Conservation (phyloP, 2,113 vertebrate species). For the Xiphias gladius region DNA sequence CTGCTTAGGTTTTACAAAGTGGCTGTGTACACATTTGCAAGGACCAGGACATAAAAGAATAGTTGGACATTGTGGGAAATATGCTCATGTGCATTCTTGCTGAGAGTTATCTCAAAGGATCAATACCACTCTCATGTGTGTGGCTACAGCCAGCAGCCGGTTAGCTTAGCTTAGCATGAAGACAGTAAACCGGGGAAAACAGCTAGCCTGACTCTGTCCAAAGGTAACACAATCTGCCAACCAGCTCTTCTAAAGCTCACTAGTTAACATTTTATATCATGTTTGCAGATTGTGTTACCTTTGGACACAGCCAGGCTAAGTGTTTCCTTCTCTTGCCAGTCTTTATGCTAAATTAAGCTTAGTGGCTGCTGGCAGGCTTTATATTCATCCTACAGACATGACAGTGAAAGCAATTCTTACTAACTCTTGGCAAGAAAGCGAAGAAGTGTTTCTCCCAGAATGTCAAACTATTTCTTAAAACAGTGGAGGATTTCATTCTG, state of each 20-base stretch:
- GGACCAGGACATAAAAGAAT: neutral
- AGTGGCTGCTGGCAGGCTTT: neutral
- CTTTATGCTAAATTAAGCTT: too few species aligned
- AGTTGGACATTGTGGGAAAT: neutral
- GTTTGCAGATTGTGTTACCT: neutral
- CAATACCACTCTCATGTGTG: neutral
- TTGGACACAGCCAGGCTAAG: neutral
- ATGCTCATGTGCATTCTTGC: neutral
- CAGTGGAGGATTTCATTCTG: too few species aligned
- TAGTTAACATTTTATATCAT: neutral
- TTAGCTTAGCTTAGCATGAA: too few species aligned
- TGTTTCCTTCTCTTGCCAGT: too few species aligned
- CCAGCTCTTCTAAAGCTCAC: neutral
- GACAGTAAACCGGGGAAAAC: neutral
- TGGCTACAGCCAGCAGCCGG: neutral
- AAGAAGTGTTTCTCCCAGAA: too few species aligned
- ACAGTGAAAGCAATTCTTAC: too few species aligned
- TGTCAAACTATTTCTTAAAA: too few species aligned
- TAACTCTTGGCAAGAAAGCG: too few species aligned
- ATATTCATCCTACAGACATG: neutral
- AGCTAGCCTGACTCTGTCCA: too few species aligned
- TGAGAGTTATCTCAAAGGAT: neutral
- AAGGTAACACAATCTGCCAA: neutral
- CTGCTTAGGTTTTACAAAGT: neutral
- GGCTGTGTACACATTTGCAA: neutral